Evolutionary conservation across 2,888 invertebrate species (phyloP).

Genomic region (Drosophila aldrichi): DNA sequence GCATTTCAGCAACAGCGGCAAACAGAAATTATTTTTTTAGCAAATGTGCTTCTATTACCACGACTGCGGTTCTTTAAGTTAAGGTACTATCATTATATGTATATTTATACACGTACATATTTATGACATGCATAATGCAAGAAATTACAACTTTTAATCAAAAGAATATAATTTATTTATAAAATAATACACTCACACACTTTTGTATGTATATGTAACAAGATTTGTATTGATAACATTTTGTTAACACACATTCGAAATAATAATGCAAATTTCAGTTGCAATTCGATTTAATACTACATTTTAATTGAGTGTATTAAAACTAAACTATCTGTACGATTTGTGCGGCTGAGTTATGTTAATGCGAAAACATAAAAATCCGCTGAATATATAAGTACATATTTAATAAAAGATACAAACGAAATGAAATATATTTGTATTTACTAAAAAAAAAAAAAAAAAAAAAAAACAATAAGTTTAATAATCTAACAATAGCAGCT

Average conservation of each 20-base stretch:
- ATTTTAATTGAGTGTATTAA: slow-evolving; percentile 47
- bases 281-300: slow-evolving; percentile 38
- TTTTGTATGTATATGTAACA: slow-evolving; percentile 51
- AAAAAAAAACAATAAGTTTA: slow-evolving; percentile 50
- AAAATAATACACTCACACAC: slow-evolving; percentile 37
- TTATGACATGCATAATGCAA: slow-evolving; percentile 53
- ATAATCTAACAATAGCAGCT: slow-evolving; percentile 36
- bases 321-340: slow-evolving; percentile 46
- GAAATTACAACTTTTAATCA: slow-evolving; percentile 59
- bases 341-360: slow-evolving; percentile 76
- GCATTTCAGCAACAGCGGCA: slow-evolving; percentile 43
- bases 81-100: slow-evolving; percentile 51
- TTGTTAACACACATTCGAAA: slow-evolving; percentile 40
- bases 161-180: slow-evolving; percentile 43
- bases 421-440: slow-evolving; percentile 77
- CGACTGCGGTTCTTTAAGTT: slow-evolving; percentile 71
- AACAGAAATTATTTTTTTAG: slow-evolving; percentile 17
- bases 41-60: slow-evolving; percentile 56
- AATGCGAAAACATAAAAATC: slow-evolving; percentile 78
- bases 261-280: slow-evolving; percentile 18
- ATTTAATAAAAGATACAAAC: slow-evolving; percentile 47
- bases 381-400: slow-evolving; percentile 65
- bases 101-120: slow-evolving; percentile 29
- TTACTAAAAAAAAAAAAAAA: too few species aligned
- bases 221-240: slow-evolving; percentile 39